Evolutionary conservation across 37 sponge, comb jelly and placozoan genomes (phyloP).

Genomic region (Haliclona indistincta): DNA sequence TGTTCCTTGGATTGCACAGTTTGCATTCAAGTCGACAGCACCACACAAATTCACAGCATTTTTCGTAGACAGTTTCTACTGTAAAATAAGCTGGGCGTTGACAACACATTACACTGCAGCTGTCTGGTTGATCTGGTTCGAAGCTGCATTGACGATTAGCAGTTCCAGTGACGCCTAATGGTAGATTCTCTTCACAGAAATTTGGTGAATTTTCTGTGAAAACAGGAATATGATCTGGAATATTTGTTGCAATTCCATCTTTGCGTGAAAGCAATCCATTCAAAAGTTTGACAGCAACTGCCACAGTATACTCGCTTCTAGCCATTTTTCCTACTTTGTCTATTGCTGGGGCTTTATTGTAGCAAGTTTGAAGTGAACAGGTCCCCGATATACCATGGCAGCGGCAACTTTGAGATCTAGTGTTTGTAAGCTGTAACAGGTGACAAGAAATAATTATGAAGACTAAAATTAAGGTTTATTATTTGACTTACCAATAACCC

Average conservation of each 20-base stretch:
- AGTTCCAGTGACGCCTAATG: slow-evolving; percentile 29
- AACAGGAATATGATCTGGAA: background rate
- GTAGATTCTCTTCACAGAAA: slow-evolving; percentile 16
- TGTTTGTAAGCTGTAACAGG: background rate
- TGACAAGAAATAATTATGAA: background rate
- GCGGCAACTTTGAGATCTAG: slow-evolving; percentile 5
- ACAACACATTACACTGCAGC: slow-evolving; percentile 44
- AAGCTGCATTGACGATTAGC: slow-evolving; percentile 12
- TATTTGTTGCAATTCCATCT: background rate
- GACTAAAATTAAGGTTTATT: background rate
- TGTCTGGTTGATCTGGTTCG: background rate
- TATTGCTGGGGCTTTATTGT: slow-evolving; percentile 5
- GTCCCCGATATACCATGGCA: slow-evolving; percentile 72
- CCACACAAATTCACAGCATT: slow-evolving; percentile 52
- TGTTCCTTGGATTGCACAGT: too few relatives aligned
- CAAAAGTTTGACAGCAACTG: slow-evolving; percentile 38
- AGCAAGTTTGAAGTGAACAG: slow-evolving; percentile 68
- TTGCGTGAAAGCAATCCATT: too few relatives aligned
- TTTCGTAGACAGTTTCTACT: background rate
- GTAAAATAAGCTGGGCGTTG: background rate
- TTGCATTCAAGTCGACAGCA: slow-evolving; percentile 62
- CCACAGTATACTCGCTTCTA: slow-evolving; percentile 10
- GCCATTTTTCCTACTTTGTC: slow-evolving; percentile 31
- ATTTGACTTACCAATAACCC: slow-evolving; percentile 12
- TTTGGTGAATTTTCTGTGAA: slow-evolving; percentile 14